Evolutionary conservation across 2,888 invertebrate species (phyloP), one percentile per base, ranked within the genome.

Genomic region (Cephus nigrinus): DNA sequence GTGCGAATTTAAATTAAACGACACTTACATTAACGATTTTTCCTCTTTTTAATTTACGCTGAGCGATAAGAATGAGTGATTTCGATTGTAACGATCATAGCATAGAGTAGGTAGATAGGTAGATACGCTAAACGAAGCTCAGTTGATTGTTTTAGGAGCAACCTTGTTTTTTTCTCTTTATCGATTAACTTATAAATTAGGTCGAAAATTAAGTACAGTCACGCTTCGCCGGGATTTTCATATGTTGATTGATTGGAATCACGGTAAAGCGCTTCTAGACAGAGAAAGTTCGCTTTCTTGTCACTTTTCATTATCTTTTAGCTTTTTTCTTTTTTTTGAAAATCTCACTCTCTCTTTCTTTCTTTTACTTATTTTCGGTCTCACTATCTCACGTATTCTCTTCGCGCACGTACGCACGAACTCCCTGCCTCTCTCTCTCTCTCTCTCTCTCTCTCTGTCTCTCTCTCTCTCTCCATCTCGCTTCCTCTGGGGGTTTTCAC

Each of bases 91-190:
- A 36, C 36, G 36, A 36, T 36, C 12, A 31, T 75, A 75, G 36
- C 68, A 30, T 76, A 73, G 68, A 55, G 69, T 68, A 55, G 73
- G 32, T 15, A 73, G 32, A 23, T 15, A 33, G 33, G 34, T 32
- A 33, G 30, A 86, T 86, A 87, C 78, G 87, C 89, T 90, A 90
- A 90, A 88, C 87, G 86, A 91, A 91, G 90, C 90, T 90, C 89
- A 87, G 87, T 88, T 90, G 89, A 89, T 91, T 90, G 90, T 90
- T 89, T 89, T 84, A 85, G 87, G 87, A 88, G 84, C 85, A 86
- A 83, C 81, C 82, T 80, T 81, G 81, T 82, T 55, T 30, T 71
- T 34, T 36, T 12, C 36, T 36, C 36, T 36, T 69, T 69, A 69
- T 23, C 73, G 31, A 73, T 33, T 73, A 73, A 73, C 73, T 73